Percentiles rank a stretch among this genome's conserved stretches.
Evolutionary conservation across 2,113 vertebrate genomes (phyloP).

Genomic region (Carlito syrichta): DNA sequence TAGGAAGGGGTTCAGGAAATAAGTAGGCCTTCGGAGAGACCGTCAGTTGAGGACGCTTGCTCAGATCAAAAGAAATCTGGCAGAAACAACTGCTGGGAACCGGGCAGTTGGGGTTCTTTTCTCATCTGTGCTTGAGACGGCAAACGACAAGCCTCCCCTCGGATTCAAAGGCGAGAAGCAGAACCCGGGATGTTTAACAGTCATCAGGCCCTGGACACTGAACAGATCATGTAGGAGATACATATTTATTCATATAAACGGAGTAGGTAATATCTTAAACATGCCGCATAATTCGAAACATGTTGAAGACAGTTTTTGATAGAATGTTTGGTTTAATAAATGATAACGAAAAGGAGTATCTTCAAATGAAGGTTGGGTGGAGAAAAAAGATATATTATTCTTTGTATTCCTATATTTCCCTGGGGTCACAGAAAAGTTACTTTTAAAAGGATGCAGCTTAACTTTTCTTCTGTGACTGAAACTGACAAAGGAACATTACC

Average conservation of each 20-base stretch:
- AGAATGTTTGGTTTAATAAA: constrained; percentile 38
- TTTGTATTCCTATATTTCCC: not conserved
- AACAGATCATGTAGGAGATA: constrained; percentile 34
- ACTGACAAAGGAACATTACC: not conserved
- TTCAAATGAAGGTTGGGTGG: not conserved
- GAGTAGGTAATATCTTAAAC: constrained; percentile 53
- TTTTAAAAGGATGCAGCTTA: not conserved
- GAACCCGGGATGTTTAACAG: not conserved
- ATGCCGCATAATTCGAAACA: constrained; percentile 55
- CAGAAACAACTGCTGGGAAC: not conserved
- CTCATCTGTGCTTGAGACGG: not conserved
- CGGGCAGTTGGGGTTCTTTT: not conserved
- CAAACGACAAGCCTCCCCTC: not conserved
- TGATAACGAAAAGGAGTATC: constrained; percentile 11
- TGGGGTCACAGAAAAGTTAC: not conserved
- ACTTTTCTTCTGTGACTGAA: not conserved
- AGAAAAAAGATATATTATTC: not conserved
- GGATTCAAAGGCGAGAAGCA: not conserved
- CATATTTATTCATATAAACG: not conserved
- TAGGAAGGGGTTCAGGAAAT: not conserved
- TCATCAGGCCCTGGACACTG: constrained; percentile 34
- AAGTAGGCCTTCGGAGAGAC: not conserved
- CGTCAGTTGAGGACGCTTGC: not conserved
- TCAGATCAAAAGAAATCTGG: constrained; percentile 36
- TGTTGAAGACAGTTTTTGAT: constrained; percentile 31